Base-by-base conservation (phyloP, 2,113 vertebrate species). In the Colossoma macropomum region DNA sequence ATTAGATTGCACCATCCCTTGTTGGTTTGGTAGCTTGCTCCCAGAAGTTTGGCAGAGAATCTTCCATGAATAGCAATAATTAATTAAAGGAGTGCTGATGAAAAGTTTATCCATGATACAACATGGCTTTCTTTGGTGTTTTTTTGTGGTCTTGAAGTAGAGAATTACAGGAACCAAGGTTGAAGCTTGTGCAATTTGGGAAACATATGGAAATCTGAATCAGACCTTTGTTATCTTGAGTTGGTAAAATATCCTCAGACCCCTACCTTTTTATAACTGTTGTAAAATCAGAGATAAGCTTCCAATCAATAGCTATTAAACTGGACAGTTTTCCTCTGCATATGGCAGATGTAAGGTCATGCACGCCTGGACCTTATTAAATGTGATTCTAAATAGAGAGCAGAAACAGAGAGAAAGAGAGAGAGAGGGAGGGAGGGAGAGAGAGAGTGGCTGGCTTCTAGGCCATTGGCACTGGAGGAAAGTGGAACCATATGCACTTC, bases 401-500 rank as follows among this genome's bases (percentile, higher is more conserved):
- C 21, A 73, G 75, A 87, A 28, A 66, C 27, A 59, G 59, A 82
- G 68, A 56, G 30, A 32, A 54, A 70, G 45, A n/a, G 75, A 81
- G 82, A n/a, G 72, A 54, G 72, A 52, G 71, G 81, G 80, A 80
- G n/a, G 72, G 52, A 86, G 80, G 66, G 56, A 27, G 62, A 68
- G 48, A 13, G 52, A 28, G 88, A 85, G 72, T 72, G 79, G 59
- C 79, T 74, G 84, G 80, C 85, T 87, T 84, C 62, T 75, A 75
- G 87, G 89, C 84, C 82, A 48, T 69, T 80, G 80, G 83, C 81
- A 85, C 23, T 62, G 72, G 12, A 69, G 77, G 72, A 90, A 90
- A 92, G 81, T 89, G 72, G 82, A 92, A 90, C 86, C 90, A 89
- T 90, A 89, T 91, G 91, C 85, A 85, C 56, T 76, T 73, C 86